These are phyloP conservation scores for Colletes latitarsis DNA, from an alignment of 1,140 invertebrate genomes.

Conservation along the genomic window DNA sequence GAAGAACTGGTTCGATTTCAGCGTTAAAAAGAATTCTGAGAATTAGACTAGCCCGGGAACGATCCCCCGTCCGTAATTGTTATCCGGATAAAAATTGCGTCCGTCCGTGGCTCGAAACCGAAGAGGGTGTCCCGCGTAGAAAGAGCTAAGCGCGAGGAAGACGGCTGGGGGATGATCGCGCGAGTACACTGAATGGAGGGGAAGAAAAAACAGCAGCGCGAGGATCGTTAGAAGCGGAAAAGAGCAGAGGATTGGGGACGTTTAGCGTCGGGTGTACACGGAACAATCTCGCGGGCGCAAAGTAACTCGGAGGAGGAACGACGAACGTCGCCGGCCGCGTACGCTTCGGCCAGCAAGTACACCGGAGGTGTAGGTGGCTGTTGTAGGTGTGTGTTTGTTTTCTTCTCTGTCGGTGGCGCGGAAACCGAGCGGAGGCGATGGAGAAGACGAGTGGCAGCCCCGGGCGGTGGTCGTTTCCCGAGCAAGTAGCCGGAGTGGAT, in stretches of 20 bases:
- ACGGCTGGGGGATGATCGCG: constrained; percentile 8
- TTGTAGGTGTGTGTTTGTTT: constrained; percentile 40
- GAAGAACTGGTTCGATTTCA: too few relatives aligned
- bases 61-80: too few relatives aligned
- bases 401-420: constrained; percentile 45
- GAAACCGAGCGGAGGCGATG: constrained; percentile 67
- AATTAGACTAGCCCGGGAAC: too few relatives aligned
- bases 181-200: not conserved
- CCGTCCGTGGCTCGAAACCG: too few relatives aligned
- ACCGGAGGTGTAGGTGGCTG: constrained; percentile 15
- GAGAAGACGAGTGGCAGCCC: constrained; percentile 68
- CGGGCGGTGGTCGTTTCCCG: constrained; percentile 73
- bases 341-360: not conserved
- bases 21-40: too few relatives aligned
- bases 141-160: too few relatives aligned
- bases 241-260: constrained; percentile 31
- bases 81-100: too few relatives aligned
- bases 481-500: constrained; percentile 79
- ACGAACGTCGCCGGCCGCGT: constrained; percentile 2
- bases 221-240: constrained; percentile 11
- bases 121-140: too few relatives aligned
- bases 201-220: not conserved
- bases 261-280: constrained; percentile 32
- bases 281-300: constrained; percentile 56
- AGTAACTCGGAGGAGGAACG: constrained; percentile 52